Percentiles rank a stretch among this genome's conserved stretches.
These are phyloP conservation scores for Sisor rabdophorus DNA, from an alignment of 2,113 vertebrate genomes.

Conservation along the genomic window DNA sequence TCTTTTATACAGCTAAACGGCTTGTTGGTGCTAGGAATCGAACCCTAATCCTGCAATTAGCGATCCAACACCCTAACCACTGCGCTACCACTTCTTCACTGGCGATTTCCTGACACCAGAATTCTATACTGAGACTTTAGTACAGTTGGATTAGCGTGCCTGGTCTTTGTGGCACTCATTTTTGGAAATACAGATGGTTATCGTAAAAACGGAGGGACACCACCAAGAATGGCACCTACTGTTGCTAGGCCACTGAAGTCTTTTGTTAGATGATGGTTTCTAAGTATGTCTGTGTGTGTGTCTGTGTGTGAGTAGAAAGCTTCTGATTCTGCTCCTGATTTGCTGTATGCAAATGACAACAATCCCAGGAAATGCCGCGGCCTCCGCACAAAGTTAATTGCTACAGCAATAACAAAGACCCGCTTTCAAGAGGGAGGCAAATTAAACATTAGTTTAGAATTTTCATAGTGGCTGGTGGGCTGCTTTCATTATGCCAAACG, in stretches of 20 bases:
- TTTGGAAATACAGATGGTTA: not conserved
- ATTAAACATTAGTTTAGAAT: constrained; percentile 71
- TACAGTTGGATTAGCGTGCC: not conserved
- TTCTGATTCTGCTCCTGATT: constrained; percentile 59
- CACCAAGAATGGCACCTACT: constrained; percentile 39
- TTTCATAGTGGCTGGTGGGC: constrained; percentile 66
- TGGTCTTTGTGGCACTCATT: not conserved
- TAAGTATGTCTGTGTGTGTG: not conserved
- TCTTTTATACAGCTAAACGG: too few relatives aligned
- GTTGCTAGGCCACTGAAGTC: constrained; percentile 57
- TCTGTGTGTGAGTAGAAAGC: constrained; percentile 40
- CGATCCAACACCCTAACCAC: too few relatives aligned
- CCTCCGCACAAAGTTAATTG: constrained; percentile 67
- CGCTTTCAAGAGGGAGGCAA: constrained; percentile 68
- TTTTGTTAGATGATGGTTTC: constrained; percentile 24
- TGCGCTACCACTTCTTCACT: too few relatives aligned
- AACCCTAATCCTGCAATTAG: too few relatives aligned
- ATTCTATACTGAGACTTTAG: not conserved
- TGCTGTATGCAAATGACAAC: constrained; percentile 72
- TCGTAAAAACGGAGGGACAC: not conserved
- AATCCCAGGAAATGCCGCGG: constrained; percentile 73
- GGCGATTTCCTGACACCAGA: constrained; percentile 2
- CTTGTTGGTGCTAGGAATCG: too few relatives aligned
- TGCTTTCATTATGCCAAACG: constrained; percentile 71
- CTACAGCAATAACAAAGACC: constrained; percentile 70